A percentile compares a stretch with the other conserved stretches of the same genome.
These are phyloP conservation scores for Bellardia pandia DNA, from an alignment of 2,888 invertebrate species.

Conservation along the genomic window DNA sequence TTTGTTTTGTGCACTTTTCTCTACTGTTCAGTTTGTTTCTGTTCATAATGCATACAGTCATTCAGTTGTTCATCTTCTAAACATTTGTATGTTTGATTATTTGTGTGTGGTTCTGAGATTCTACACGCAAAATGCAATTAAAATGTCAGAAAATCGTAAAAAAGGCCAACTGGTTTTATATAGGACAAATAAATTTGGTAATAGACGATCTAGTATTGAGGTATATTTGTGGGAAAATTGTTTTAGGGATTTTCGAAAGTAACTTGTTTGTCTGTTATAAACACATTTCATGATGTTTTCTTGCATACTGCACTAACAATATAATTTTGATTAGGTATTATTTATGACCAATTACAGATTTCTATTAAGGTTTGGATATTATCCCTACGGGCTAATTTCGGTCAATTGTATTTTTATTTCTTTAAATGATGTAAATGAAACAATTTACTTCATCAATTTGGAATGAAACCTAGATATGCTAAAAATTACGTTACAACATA, in stretches of 20 bases:
- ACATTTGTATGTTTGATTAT: constrained; percentile 42
- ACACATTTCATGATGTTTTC: too few species aligned
- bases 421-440: too few species aligned
- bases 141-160: constrained; percentile 75
- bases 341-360: too few species aligned
- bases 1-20: constrained; percentile 27
- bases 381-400: too few species aligned
- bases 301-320: too few species aligned
- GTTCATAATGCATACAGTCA: constrained; percentile 67
- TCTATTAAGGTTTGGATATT: too few species aligned
- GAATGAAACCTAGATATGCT: too few species aligned
- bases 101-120: constrained; percentile 69
- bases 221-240: background rate
- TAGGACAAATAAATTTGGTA: background rate
- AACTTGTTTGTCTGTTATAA: too few species aligned
- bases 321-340: too few species aligned
- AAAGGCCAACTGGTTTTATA: constrained; percentile 46
- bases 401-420: too few species aligned
- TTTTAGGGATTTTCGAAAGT: background rate
- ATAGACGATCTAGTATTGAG: background rate
- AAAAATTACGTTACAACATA: too few species aligned
- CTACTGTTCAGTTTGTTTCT: constrained; percentile 28
- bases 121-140: constrained; percentile 75
- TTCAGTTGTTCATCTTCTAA: constrained; percentile 4
- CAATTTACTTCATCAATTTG: too few species aligned